Conservation (phyloP, 2,113 vertebrate species). For the Anhinga anhinga region DNA sequence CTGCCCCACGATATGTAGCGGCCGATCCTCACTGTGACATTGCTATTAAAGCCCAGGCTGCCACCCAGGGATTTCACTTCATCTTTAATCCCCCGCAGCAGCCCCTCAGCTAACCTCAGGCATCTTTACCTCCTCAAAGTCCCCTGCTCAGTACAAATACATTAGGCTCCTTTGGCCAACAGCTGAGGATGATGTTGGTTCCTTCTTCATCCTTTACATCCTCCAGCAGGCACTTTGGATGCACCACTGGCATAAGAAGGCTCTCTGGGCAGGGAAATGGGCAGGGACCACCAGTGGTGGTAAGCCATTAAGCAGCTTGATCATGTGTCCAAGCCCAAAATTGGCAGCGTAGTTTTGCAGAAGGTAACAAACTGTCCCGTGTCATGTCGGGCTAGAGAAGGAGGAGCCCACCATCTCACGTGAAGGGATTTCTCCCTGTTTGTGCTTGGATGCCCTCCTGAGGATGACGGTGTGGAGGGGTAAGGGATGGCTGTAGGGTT, state of each 20-base stretch:
- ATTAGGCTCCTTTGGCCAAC: not conserved
- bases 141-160: rapidly evolving
- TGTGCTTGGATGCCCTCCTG: not conserved
- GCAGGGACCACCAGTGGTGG: rapidly evolving
- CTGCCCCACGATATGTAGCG: rapidly evolving
- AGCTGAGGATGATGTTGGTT: not conserved
- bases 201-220: not conserved
- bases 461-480: rapidly evolving
- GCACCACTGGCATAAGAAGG: not conserved
- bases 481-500: not conserved
- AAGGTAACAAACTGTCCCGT: not conserved
- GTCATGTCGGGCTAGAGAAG: not conserved
- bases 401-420: rapidly evolving
- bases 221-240: not conserved
- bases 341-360: not conserved
- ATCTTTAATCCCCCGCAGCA: not conserved
- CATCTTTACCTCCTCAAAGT: not conserved
- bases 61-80: not conserved
- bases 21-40: not conserved
- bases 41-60: too few species aligned
- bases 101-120: not conserved
- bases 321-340: rapidly evolving
- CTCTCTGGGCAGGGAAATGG: not conserved
- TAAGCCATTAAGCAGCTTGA: not conserved
- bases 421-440: not conserved